phyloP scores from a whole-genome alignment of 2,797 vertebrate genomes.

The Macropus fuliginosus region DNA sequence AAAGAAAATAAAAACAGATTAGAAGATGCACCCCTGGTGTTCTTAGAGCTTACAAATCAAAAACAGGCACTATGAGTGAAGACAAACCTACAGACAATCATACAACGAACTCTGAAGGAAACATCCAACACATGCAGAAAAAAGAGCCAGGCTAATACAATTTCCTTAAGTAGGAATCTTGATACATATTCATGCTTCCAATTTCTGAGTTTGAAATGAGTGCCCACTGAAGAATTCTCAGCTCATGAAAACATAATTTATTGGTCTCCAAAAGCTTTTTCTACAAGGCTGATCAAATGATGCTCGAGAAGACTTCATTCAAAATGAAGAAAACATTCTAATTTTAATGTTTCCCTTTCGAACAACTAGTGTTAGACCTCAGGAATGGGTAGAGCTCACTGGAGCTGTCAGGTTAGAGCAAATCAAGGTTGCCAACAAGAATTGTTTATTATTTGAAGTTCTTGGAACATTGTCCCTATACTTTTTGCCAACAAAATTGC shows the following conservation, averaged over 20 bases:
- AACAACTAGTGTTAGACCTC: neutral
- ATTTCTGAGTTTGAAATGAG: neutral
- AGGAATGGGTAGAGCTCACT: neutral
- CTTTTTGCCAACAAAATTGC: neutral
- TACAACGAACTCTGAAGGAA: neutral
- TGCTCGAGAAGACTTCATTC: neutral
- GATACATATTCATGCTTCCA: neutral
- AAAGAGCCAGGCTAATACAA: neutral
- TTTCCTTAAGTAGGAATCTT: neutral
- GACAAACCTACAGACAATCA: conserved; percentile 11
- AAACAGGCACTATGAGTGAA: conserved; percentile 51
- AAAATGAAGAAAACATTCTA: neutral
- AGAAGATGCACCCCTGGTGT: neutral
- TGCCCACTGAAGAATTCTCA: neutral
- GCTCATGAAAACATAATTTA: neutral
- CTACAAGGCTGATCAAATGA: neutral
- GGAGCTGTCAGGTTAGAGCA: neutral
- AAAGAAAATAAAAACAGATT: conserved; percentile 4
- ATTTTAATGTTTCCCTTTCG: neutral
- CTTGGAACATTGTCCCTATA: neutral
- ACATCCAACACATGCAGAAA: neutral
- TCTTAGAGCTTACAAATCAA: conserved; percentile 29
- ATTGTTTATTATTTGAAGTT: neutral
- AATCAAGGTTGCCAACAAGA: neutral
- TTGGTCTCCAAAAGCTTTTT: neutral